Evolutionary conservation across 2,888 invertebrate species (phyloP).

Genomic region (Amphipoea oculea): DNA sequence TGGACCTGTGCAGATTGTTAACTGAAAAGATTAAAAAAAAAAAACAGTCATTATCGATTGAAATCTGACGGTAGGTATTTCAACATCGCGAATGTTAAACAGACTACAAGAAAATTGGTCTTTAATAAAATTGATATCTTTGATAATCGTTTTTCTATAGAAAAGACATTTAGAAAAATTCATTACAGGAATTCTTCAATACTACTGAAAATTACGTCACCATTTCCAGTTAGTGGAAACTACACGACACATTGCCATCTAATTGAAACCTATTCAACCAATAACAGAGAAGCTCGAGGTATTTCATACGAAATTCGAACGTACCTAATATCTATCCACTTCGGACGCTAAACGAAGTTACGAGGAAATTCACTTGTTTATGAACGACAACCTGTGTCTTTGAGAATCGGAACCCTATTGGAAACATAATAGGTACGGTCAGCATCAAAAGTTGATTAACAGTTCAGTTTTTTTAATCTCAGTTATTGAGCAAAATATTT

Average conservation of each 20-base stretch:
- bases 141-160: neutral
- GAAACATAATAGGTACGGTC: neutral
- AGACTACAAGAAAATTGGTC: neutral
- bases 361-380: constrained; percentile 41
- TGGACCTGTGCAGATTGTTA: neutral
- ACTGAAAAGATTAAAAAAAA: neutral
- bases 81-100: neutral
- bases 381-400: constrained; percentile 8
- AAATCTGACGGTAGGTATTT: neutral
- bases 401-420: neutral
- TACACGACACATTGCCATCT: neutral
- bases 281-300: constrained; percentile 1
- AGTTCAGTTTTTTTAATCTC: too few species aligned
- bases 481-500: too few species aligned
- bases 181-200: neutral
- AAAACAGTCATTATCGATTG: neutral
- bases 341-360: constrained; percentile 27
- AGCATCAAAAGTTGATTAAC: too few species aligned
- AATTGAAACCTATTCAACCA: constrained; percentile 21
- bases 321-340: constrained; percentile 22
- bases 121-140: too few species aligned
- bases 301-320: constrained; percentile 12
- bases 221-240: neutral
- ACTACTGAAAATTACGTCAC: neutral
- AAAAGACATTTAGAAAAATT: neutral